These are phyloP conservation scores for Grantiella picta DNA, from an alignment of 2,113 vertebrate species.

Conservation along the genomic window DNA sequence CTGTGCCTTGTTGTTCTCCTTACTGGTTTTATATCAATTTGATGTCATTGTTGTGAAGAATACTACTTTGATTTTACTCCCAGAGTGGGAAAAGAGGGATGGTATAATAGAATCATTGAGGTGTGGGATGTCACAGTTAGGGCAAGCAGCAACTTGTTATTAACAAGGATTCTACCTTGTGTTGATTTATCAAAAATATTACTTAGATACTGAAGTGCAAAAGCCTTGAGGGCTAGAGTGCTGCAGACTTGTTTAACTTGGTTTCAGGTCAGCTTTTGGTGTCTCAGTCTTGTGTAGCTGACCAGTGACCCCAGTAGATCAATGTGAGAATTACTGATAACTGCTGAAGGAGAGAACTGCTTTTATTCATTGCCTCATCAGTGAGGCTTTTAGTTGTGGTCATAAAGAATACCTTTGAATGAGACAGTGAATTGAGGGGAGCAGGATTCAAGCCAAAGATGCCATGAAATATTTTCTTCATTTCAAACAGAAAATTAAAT, in stretches of 20 bases:
- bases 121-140: not conserved
- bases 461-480: not conserved
- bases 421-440: not conserved
- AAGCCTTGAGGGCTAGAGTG: not conserved
- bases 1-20: not conserved
- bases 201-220: not conserved
- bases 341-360: not conserved
- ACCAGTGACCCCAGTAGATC: conserved; percentile 8
- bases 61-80: not conserved
- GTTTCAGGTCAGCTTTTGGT: not conserved
- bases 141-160: not conserved
- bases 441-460: not conserved
- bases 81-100: not conserved
- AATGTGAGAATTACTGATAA: not conserved
- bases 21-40: not conserved
- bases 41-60: not conserved
- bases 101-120: not conserved
- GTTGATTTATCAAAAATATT: not conserved
- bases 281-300: not conserved
- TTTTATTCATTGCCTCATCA: not conserved
- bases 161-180: not conserved
- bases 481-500: not conserved
- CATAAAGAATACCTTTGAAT: not conserved
- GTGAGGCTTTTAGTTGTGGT: not conserved
- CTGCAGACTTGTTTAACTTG: not conserved